Base-by-base conservation (phyloP, 2,113 vertebrate genomes). In the Gallinago paraguaiae region DNA sequence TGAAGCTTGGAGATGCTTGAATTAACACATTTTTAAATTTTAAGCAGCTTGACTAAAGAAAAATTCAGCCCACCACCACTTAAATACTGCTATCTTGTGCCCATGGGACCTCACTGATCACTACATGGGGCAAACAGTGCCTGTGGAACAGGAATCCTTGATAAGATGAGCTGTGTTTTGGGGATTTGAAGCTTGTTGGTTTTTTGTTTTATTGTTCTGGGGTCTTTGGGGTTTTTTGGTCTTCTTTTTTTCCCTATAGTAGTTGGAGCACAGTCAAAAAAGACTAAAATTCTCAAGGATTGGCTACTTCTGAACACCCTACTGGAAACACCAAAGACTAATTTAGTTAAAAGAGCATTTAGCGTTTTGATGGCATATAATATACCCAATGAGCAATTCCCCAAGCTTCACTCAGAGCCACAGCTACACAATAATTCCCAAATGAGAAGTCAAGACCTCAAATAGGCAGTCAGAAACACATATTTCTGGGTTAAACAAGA, bases 1-100 rank as follows among this genome's bases (percentile, higher is more conserved):
- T 64, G 48, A 77, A 93, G 65, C 64, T 90, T 31, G 53, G 46
- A 50, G 59, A 71, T 86, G 56, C 57, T 72, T 92, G 43, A 82
- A 64, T 88, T 80, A 74, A 80, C 50, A 80, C 25, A 61, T 70
- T 77, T 88, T 90, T 93, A 5, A 74, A 80, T 93, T 93, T 80
- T 67, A 83, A 95, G 43, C 63, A 83, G 71, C 54, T 46, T 25
- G 22, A 70, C 28, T 81, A 88, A 90, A 79, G 77, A 86, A 92
- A 93, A 90, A 92, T 51, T 86, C 68, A 93, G 41, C 51, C 60
- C 53, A 80, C 37, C 11, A 68, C 37, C 35, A 45, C 41, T 82
- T 54, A 46, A 50, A 48, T 63, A 61, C 11, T 87, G 30, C 30
- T 61, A 22, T 63, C 90, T 67, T 92, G 35, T 86, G 45, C 61